Conservation (phyloP, 1,140 invertebrate species). For the Drosophila lini region DNA sequence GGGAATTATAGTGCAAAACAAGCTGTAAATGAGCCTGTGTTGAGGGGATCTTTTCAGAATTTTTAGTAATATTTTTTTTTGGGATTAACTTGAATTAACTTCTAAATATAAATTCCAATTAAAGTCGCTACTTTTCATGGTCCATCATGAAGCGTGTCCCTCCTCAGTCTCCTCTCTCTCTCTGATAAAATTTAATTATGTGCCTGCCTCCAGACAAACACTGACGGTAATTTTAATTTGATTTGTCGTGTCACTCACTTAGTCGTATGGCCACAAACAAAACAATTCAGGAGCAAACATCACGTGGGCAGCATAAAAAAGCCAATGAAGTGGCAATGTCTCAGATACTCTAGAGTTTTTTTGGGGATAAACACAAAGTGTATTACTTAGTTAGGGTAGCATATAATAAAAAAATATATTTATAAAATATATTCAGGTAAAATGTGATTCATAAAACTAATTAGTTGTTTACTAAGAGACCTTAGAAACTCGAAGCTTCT, state of each 20-base stretch:
- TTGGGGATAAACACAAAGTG: neutral
- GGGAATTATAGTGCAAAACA: no score
- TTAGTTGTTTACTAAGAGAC: neutral
- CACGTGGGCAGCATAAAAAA: constrained; percentile 20
- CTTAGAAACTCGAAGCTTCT: no score
- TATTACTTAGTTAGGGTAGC: no score
- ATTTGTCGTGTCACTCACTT: constrained; percentile 50
- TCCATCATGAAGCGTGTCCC: neutral
- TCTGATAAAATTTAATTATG: constrained; percentile 14
- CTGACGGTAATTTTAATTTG: constrained; percentile 60
- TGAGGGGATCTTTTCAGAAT: no score
- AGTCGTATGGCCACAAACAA: constrained; percentile 50
- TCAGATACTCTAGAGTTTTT: constrained; percentile 5
- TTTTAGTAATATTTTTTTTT: no score
- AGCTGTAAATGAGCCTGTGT: no score
- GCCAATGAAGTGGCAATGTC: constrained; percentile 34
- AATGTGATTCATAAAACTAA: neutral
- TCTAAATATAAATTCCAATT: neutral
- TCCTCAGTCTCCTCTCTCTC: neutral
- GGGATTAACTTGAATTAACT: neutral
- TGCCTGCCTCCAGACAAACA: constrained; percentile 3
- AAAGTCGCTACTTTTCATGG: neutral
- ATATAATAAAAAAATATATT: no score
- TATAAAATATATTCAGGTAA: no score
- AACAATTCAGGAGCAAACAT: constrained; percentile 31